Conservation (phyloP, 2,888 invertebrate genomes). For the Theodoxus fluviatilis region DNA sequence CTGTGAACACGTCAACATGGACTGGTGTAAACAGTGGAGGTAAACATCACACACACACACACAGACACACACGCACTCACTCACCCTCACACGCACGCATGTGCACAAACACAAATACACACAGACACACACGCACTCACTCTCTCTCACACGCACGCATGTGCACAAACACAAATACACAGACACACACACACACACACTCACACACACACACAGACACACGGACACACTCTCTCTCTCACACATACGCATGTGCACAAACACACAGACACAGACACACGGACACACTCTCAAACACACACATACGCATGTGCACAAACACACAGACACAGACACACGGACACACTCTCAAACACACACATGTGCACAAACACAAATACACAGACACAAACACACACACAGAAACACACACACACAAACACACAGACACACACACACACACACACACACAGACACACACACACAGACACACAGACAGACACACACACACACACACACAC, state of each 20-base stretch:
- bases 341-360: too few relatives aligned
- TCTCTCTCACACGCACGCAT: background rate
- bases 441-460: background rate
- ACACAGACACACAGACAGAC: background rate
- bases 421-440: background rate
- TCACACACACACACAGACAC: too few relatives aligned
- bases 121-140: background rate
- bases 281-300: too few relatives aligned
- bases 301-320: too few relatives aligned
- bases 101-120: background rate
- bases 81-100: background rate
- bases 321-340: too few relatives aligned
- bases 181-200: too few relatives aligned
- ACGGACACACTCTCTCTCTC: too few relatives aligned
- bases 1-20: slow-evolving; percentile 19
- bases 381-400: background rate
- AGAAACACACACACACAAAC: background rate
- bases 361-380: background rate
- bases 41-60: background rate
- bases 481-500: background rate
- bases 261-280: too few relatives aligned
- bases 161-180: too few relatives aligned
- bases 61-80: background rate
- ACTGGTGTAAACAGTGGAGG: background rate
- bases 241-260: too few relatives aligned